Evolutionary conservation across 2,888 invertebrate species (phyloP), one percentile per base, ranked within the genome.

Genomic region (Ormyrus nitidulus): DNA sequence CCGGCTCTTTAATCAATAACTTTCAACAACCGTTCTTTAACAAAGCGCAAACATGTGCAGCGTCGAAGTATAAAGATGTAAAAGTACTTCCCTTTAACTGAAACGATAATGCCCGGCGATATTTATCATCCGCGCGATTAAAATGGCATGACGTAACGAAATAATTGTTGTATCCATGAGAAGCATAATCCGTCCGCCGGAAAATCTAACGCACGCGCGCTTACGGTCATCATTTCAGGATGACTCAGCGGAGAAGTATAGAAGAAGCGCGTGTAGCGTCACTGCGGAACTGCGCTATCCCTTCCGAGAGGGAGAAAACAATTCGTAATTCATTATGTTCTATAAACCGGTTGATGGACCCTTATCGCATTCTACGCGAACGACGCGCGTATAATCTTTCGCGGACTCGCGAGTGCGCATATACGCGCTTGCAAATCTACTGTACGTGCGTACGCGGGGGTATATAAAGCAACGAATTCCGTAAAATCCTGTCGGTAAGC

Each of bases 261-360:
- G 0, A 19, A 77, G 70, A 70, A 70, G 11, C 13, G 44, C 46
- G 59, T 2, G 48, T 54, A 34, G 10, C 19, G 2, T 8, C 8
- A 10, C 46, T 51, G 10, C 9, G 69, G 2, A 3, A 34, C 34
- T 34, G 34, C 34, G 0, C 34, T 4, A 34, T 34, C 8, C 62
- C 9, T 64, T 8, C 19, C 58, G 51, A 34, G 34, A 58, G 59
- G 19, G 56, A n/a, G 34, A 59, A 66, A 75, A 75, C 59, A 62
- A 70, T 70, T 70, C 54, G 62, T 70, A 62, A 77, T 77, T 77
- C 77, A 64, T 77, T 70, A 70, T 34, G 49, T 70, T 62, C 69
- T 54, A 77, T 77, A 77, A 77, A 77, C 48, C 53, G 34, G 49
- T 69, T 62, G 62, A 77, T 64, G 66, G 74, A n/a, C 51, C 49